These are phyloP conservation scores for western clawed frog (Xenopus tropicalis) DNA, from an alignment of 2,113 vertebrate genomes.

Conservation along the genomic window DNA sequence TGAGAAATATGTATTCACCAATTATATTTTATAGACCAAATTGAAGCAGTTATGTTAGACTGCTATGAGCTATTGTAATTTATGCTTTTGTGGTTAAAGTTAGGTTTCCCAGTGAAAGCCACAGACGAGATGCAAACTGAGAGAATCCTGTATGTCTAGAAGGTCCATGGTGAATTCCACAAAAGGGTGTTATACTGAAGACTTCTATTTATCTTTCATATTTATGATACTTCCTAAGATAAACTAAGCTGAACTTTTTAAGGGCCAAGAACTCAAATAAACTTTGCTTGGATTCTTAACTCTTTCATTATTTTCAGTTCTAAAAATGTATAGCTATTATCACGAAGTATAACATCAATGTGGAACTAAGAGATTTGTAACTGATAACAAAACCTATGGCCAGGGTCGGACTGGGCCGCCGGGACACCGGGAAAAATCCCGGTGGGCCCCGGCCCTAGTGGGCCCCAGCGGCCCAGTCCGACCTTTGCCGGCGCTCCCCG, in stretches of 20 bases:
- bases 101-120: background rate
- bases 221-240: constrained; percentile 27
- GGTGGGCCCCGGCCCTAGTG: no score
- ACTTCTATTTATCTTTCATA: constrained; percentile 26
- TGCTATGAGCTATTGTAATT: background rate
- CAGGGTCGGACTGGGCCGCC: no score
- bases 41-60: background rate
- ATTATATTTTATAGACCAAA: no score
- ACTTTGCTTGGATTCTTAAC: background rate
- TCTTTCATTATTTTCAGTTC: background rate
- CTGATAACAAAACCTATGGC: no score
- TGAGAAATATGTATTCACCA: no score
- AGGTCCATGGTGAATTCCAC: constrained; percentile 15
- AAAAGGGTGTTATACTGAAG: constrained; percentile 12
- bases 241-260: constrained; percentile 5
- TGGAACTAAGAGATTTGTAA: no score
- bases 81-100: background rate
- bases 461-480: no score
- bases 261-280: background rate
- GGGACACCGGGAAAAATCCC: no score
- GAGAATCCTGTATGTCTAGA: constrained; percentile 14
- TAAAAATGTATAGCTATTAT: background rate
- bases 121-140: background rate
- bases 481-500: no score
- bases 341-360: no score